Percentiles rank a stretch among this genome's conserved stretches.
Evolutionary conservation across 2,113 vertebrate genomes (phyloP).

Genomic region (Callocephalon fimbriatum): DNA sequence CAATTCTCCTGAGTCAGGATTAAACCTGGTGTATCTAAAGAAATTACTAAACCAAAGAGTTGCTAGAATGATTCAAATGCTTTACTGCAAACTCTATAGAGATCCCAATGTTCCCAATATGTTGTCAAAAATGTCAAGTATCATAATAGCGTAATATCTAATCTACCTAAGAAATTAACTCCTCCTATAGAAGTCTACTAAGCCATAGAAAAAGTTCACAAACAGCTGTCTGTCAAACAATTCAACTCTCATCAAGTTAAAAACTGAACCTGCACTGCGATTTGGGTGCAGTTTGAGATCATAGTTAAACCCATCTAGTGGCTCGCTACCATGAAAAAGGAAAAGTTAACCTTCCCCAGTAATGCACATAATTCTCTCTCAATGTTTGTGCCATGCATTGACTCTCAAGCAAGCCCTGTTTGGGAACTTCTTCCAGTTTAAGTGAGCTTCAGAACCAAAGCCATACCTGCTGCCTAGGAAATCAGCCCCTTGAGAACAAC

Average conservation of each 20-base stretch:
- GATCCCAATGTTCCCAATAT: not conserved
- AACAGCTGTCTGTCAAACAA: not conserved
- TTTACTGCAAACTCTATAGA: not conserved
- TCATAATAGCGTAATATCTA: no score
- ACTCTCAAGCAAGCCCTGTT: not conserved
- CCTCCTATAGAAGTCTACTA: not conserved
- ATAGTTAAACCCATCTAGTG: not conserved
- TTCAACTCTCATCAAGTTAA: not conserved
- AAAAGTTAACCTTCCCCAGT: not conserved
- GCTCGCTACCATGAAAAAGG: not conserved
- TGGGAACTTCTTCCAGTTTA: not conserved
- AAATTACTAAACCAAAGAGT: not conserved
- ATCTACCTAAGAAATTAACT: not conserved
- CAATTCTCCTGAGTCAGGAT: not conserved
- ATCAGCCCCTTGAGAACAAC: not conserved
- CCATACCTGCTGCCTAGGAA: not conserved
- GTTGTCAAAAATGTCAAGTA: not conserved
- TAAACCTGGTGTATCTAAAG: not conserved
- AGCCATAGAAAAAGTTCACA: not conserved
- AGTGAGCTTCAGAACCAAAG: not conserved
- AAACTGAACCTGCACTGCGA: not conserved
- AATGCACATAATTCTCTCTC: not conserved
- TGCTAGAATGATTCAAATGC: not conserved
- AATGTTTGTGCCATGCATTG: rapidly evolving
- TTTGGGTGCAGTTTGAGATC: not conserved